Evolutionary conservation across 2,797 vertebrate species (phyloP), one percentile per base, ranked within the genome.

Genomic region (Gobio occitaniae): DNA sequence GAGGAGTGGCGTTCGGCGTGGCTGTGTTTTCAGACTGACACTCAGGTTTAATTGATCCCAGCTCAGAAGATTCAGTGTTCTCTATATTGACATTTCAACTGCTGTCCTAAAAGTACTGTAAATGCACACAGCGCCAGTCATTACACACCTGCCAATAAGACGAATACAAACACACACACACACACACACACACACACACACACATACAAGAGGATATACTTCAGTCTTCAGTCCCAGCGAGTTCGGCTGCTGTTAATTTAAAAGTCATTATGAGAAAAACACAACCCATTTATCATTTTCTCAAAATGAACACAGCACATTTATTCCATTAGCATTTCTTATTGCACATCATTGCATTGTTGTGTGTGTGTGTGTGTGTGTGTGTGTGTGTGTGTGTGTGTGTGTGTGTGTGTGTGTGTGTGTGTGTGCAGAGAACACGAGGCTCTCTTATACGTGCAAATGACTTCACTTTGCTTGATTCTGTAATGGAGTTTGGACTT

Each of bases 71-170:
- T 71, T 86, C 87, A 83, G 44, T 88, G 89, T 84, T 90, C 87
- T 90, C 87, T 90, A 92, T 90, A 92, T 90, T 66, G 90, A 90
- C 87, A 88, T 75, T 81, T 86, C 89, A 86, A 89, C 92, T 93
- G 93, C 92, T 84, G 81, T 92, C 92, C 90, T 90, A 91, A 92
- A 25, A 90, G 85, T 87, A 80, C 77, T 78, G 87, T 80, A 82
- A 89, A 89, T 84, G 71, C 78, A 65, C 82, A 84, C 69, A 68
- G 78, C 47, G 77, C 44, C 29, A 44, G 78, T 85, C 32, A 65
- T 79, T 84, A 63, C 32, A 72, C 65, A 21, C 68, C 41, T 68
- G 82, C 50, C 80, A 79, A 83, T 84, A 59, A 83, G 78, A 66
- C 56, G 29, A 56, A 77, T 10, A 36, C 59, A 48, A 54, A 61